Evolutionary conservation across 2,113 vertebrate genomes (phyloP).

Genomic region (Morone saxatilis): DNA sequence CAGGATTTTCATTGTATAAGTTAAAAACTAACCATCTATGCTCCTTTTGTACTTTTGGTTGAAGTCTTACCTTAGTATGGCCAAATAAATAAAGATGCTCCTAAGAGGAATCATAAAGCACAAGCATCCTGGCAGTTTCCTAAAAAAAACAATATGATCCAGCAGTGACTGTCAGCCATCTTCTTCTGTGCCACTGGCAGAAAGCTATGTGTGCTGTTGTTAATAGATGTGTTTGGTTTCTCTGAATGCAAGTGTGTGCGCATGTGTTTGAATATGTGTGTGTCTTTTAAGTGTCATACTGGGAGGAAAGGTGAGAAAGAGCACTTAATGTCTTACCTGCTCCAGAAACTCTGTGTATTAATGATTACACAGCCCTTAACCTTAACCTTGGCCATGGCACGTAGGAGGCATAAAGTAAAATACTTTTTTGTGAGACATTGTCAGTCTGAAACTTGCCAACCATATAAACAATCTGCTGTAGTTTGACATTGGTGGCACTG

Average conservation of each 20-base stretch:
- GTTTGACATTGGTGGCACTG: not conserved
- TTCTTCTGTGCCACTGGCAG: not conserved
- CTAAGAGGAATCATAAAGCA: conserved; percentile 12
- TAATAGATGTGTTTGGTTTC: conserved; percentile 1
- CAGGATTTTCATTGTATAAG: not conserved
- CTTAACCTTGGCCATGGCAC: conserved; percentile 52
- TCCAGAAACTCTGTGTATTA: conserved; percentile 70
- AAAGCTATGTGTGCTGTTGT: conserved; percentile 22
- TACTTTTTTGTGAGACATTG: not conserved
- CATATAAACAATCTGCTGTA: not conserved
- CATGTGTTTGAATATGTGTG: conserved; percentile 12
- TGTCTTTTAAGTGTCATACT: conserved; percentile 26
- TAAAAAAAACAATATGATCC: conserved; percentile 1
- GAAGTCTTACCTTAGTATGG: conserved; percentile 47
- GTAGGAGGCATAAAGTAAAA: conserved; percentile 33
- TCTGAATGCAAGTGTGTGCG: not conserved
- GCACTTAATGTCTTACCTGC: conserved; percentile 77
- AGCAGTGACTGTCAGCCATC: conserved; percentile 44
- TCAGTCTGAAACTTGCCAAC: not conserved
- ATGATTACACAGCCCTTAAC: conserved; percentile 73
- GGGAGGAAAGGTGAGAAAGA: conserved; percentile 60
- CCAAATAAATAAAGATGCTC: not conserved
- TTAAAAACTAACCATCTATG: not conserved
- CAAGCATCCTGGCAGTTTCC: conserved; percentile 35
- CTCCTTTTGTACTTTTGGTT: not conserved